These are phyloP conservation scores for Buphagus erythrorhynchus DNA, from an alignment of 2,797 vertebrate genomes.

Conservation along the genomic window DNA sequence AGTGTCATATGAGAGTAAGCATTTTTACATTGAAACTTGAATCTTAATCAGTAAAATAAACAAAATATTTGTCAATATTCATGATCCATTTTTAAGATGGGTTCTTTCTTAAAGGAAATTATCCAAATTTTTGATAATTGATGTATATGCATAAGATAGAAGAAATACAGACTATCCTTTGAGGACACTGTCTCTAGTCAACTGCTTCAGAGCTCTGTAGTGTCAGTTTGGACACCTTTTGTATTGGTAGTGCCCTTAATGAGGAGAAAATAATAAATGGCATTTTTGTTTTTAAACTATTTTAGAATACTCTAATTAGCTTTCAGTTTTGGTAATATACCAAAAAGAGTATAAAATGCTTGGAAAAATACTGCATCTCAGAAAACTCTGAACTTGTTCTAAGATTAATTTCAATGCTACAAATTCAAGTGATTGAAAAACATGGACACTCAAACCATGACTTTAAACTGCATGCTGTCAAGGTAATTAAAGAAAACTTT, in stretches of 20 bases:
- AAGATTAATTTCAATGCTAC: constrained; percentile 28
- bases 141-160: constrained; percentile 55
- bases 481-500: neutral
- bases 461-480: constrained; percentile 60
- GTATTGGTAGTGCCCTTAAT: constrained; percentile 71
- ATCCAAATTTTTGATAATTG: constrained; percentile 76
- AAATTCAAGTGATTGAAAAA: constrained; percentile 26
- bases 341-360: constrained; percentile 18
- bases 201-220: constrained; percentile 59
- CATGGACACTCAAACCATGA: neutral
- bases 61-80: constrained; percentile 67
- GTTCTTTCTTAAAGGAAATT: constrained; percentile 77
- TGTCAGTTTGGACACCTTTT: constrained; percentile 74
- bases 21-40: constrained; percentile 77
- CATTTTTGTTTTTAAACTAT: constrained; percentile 66
- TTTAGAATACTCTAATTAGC: constrained; percentile 49
- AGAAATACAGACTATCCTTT: constrained; percentile 59
- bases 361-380: constrained; percentile 57
- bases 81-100: constrained; percentile 73
- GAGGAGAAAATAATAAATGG: constrained; percentile 58
- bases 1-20: constrained; percentile 43
- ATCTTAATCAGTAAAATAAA: constrained; percentile 65
- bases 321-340: neutral
- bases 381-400: constrained; percentile 41
- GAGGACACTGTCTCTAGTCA: constrained; percentile 63